Conservation (phyloP, 2,797 vertebrate genomes). For the Poecilia wingei region DNA sequence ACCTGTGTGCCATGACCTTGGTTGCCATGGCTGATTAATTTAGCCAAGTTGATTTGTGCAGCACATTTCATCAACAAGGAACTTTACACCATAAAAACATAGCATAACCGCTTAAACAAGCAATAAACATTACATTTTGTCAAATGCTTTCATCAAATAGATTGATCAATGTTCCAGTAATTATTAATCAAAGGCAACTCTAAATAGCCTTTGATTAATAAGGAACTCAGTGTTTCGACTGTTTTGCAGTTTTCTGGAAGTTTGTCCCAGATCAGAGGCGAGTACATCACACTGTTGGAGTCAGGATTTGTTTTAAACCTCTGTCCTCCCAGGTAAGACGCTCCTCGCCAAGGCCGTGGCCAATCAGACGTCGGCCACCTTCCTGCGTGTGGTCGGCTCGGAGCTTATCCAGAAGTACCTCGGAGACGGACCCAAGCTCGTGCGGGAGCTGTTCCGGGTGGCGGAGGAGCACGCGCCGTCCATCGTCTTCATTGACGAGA, state of each 20-base stretch:
- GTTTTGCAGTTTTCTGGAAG: too few relatives aligned
- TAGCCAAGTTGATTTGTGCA: too few relatives aligned
- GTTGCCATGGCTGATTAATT: not conserved
- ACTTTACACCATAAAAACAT: too few relatives aligned
- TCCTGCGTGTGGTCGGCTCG: constrained; percentile 94
- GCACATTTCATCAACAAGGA: too few relatives aligned
- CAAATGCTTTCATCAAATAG: too few relatives aligned
- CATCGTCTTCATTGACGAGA: constrained; percentile 97
- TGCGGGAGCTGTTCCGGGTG: constrained; percentile 93
- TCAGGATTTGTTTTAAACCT: not conserved
- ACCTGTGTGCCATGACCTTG: not conserved
- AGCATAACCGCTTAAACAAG: too few relatives aligned
- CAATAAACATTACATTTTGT: too few relatives aligned
- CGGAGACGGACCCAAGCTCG: constrained; percentile 94
- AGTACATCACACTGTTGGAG: not conserved
- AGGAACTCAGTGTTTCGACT: too few relatives aligned
- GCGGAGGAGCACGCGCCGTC: constrained; percentile 94
- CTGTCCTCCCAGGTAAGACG: constrained; percentile 88
- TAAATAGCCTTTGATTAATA: too few relatives aligned
- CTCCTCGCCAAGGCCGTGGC: constrained; percentile 96
- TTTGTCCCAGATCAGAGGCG: too few relatives aligned
- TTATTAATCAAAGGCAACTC: too few relatives aligned
- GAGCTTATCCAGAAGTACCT: constrained; percentile 98
- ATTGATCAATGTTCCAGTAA: too few relatives aligned
- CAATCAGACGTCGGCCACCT: constrained; percentile 97